Evolutionary conservation across 2,888 invertebrate genomes (phyloP).

Genomic region (Acronicta aceris): DNA sequence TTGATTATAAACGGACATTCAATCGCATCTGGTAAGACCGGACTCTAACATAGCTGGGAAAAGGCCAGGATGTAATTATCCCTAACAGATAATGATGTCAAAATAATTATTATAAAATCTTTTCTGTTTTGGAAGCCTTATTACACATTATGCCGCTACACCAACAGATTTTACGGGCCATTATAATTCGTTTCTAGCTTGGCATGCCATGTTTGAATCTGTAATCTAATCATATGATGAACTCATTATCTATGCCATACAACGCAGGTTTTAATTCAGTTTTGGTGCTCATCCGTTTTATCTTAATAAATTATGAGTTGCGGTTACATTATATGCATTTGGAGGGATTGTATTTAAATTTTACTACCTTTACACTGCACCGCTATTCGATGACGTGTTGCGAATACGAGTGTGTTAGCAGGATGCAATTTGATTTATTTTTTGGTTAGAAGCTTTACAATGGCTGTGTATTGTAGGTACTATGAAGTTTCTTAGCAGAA

Average conservation of each 20-base stretch:
- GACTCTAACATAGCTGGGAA: no score
- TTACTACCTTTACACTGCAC: slow-evolving; percentile 28
- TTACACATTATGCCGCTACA: slow-evolving; percentile 2
- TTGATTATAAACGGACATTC: no score
- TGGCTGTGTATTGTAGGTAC: no score
- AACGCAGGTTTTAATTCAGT: slow-evolving; percentile 9
- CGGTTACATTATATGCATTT: slow-evolving; percentile 7
- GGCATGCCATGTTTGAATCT: slow-evolving; percentile 11
- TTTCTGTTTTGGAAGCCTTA: not conserved
- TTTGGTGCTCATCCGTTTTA: slow-evolving; percentile 43
- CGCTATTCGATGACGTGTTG: slow-evolving; percentile 18
- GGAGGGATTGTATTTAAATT: slow-evolving; percentile 55
- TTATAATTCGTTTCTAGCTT: slow-evolving; percentile 27
- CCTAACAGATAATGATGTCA: not conserved
- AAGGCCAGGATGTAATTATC: no score
- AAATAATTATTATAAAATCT: not conserved
- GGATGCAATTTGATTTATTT: slow-evolving; percentile 17
- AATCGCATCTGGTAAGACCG: no score
- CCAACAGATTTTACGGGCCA: slow-evolving; percentile 13
- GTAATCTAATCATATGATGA: slow-evolving; percentile 33
- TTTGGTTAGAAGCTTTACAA: not conserved
- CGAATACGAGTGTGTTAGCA: slow-evolving; percentile 32
- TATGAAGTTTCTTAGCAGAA: no score
- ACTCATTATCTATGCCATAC: slow-evolving; percentile 28
- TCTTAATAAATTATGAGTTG: not conserved